A percentile compares a stretch with the other conserved stretches of the same genome.
phyloP scores from a whole-genome alignment of 2,797 vertebrate genomes.

The Pteronotus mesoamericanus region DNA sequence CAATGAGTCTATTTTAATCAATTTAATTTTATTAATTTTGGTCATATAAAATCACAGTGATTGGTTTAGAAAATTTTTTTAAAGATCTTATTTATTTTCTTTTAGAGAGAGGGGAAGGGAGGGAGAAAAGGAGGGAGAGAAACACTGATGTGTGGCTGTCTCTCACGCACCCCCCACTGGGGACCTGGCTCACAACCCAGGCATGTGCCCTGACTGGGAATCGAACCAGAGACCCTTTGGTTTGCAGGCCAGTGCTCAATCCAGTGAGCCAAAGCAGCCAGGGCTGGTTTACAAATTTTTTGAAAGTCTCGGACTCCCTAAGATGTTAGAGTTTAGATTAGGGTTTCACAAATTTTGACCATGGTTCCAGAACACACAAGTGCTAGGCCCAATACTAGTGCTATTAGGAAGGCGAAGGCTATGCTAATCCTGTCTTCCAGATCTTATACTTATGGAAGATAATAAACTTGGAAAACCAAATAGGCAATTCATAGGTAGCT shows the following conservation, averaged over 20 bases:
- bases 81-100: no score
- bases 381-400: neutral
- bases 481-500: neutral
- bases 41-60: neutral
- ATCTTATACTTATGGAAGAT: neutral
- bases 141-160: no score
- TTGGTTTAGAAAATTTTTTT: neutral
- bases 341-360: neutral
- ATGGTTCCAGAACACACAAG: neutral
- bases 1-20: no score
- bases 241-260: no score
- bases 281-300: neutral
- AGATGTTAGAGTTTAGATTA: slow-evolving; percentile 10
- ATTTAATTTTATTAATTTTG: neutral
- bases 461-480: neutral
- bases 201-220: no score
- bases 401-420: neutral
- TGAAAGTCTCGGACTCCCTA: neutral
- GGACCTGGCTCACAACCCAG: no score
- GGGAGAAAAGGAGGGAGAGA: no score
- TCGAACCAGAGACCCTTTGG: no score
- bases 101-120: no score
- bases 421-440: neutral
- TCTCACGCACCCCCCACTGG: no score
- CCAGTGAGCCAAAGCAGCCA: no score